Evolutionary conservation across 2,797 vertebrate species (phyloP).

Genomic region (Aulostomus chinensis): DNA sequence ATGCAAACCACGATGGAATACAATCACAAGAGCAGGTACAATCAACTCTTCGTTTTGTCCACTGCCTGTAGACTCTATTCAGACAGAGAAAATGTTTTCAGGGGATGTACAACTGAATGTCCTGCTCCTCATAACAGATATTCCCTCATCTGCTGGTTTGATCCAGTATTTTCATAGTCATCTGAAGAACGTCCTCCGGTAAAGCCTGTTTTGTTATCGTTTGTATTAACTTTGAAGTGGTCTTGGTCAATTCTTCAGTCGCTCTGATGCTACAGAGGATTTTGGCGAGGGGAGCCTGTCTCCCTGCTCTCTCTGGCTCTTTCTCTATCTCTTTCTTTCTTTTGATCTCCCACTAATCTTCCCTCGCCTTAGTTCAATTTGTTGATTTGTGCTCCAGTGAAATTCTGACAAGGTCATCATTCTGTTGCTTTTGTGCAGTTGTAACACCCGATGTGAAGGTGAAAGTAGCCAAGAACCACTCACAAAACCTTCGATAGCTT

Average conservation of each 20-base stretch:
- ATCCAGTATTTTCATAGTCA: background rate
- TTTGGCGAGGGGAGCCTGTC: too few species aligned
- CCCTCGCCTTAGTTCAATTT: slow-evolving; percentile 32
- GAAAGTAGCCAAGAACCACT: too few species aligned
- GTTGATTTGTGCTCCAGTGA: slow-evolving; percentile 17
- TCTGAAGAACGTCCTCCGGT: background rate
- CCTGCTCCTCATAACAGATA: too few species aligned
- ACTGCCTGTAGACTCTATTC: too few species aligned
- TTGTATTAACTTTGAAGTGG: slow-evolving; percentile 9
- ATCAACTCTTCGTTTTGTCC: too few species aligned
- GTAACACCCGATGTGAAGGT: too few species aligned
- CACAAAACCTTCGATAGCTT: slow-evolving; percentile 28
- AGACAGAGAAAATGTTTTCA: too few species aligned
- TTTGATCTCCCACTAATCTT: slow-evolving; percentile 16
- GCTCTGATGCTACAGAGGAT: slow-evolving; percentile 9
- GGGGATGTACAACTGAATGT: too few species aligned
- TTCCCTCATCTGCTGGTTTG: too few species aligned
- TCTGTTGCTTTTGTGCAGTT: too few species aligned
- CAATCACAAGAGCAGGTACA: too few species aligned
- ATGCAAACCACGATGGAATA: too few species aligned
- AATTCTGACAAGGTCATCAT: slow-evolving; percentile 35
- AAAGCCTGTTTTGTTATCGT: background rate
- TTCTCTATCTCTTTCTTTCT: background rate
- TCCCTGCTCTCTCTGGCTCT: background rate
- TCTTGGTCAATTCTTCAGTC: slow-evolving; percentile 14